A percentile compares a stretch with the other conserved stretches of the same genome.
Conservation (phyloP, 2,797 vertebrate species). For the Crocodylus rhombifer region DNA sequence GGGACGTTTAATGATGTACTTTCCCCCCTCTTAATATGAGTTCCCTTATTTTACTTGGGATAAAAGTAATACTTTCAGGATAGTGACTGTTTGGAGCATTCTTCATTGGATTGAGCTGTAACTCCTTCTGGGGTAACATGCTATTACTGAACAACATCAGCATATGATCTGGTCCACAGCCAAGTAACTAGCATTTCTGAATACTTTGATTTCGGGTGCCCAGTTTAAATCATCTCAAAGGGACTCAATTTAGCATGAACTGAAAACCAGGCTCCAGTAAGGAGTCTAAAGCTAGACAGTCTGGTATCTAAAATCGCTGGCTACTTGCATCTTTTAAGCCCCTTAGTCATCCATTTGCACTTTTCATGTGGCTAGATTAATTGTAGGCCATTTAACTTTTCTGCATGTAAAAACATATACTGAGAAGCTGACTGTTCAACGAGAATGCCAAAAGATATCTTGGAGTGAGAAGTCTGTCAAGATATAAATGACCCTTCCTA, state of each 20-base stretch:
- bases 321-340: neutral
- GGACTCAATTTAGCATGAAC: neutral
- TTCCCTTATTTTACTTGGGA: conserved; percentile 3
- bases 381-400: neutral
- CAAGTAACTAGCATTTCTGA: neutral
- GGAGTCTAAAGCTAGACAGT: neutral
- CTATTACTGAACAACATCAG: neutral
- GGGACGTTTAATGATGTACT: neutral
- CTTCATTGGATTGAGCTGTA: neutral
- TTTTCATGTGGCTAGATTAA: neutral
- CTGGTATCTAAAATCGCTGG: accelerated
- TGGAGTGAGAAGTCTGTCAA: neutral
- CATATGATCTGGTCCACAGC: conserved; percentile 8
- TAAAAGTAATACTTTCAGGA: neutral
- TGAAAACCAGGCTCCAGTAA: neutral
- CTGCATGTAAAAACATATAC: neutral
- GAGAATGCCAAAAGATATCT: neutral
- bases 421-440: neutral
- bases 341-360: neutral
- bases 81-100: neutral
- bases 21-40: accelerated
- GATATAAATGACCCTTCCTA: neutral
- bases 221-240: neutral
- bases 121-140: neutral
- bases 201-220: neutral